Base-by-base conservation (phyloP, 2,888 invertebrate genomes). In the Pollenia griseotomentosa region DNA sequence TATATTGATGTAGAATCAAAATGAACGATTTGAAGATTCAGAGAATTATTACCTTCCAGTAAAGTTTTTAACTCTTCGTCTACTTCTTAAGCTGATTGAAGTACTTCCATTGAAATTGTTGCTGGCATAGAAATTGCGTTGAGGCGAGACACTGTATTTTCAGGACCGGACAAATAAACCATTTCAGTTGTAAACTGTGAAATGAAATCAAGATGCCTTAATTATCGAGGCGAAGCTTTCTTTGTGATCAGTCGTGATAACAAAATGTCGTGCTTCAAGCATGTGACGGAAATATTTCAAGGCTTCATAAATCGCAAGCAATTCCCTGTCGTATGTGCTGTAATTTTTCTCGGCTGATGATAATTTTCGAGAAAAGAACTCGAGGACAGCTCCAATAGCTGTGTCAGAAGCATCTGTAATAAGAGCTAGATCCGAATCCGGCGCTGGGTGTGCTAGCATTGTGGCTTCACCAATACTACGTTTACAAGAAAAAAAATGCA, bases 191-290 rank as follows among this genome's bases (percentile, higher is more conserved):
- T 65, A 16, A 85, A 88, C 73, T 88, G 88, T 1, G 73, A 78
- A 9, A 90, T 92, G 40, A 89, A 91, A 73, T 92, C 91, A 0
- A 93, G 84, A 9, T 93, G 90, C 0, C 92, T 81, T 5, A 89
- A 85, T 77, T 93, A 92, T 3, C 92, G 74, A 0, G 92, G 93
- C 1, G 92, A 91, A 16, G 90, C 90, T 19, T 91, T 90, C 0
- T 90, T 86, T 84, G 66, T 89, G 89, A 70, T 90, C 90, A 6
- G 88, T 89, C 19, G 74, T 82, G 0, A 89, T 88, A 1, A 81
- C 61, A 51, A 88, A 89, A 9, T 68, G 92, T 10, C 53, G 42
- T 23, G 65, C 51, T 6, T 57, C 66, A 10, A 66, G 40, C 14
- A 79, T 48, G 12, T 79, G 48, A 40, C 59, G n/a, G 5, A 79